These are phyloP conservation scores for Trilocha varians DNA, from an alignment of 2,888 invertebrate species.

Conservation along the genomic window DNA sequence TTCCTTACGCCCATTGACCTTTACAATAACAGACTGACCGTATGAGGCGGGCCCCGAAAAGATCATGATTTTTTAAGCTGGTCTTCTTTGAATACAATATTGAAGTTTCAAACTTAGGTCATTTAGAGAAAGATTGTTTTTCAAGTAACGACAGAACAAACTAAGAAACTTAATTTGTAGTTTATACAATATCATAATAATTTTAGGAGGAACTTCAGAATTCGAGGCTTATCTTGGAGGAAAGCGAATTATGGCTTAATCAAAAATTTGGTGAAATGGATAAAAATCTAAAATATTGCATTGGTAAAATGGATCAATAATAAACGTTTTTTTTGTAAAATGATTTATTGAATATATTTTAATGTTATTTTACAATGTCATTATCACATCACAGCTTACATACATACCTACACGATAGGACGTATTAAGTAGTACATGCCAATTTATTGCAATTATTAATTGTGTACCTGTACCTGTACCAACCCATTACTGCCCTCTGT, in stretches of 20 bases:
- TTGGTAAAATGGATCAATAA: conserved; percentile 40
- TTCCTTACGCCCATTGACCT: too few species aligned
- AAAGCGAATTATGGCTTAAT: conserved; percentile 42
- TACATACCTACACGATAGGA: too few species aligned
- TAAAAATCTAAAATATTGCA: conserved; percentile 46
- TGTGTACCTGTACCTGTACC: not conserved
- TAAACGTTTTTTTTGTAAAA: conserved; percentile 6
- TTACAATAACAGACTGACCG: too few species aligned
- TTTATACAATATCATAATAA: not conserved
- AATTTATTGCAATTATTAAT: not conserved
- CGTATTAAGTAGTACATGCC: conserved; percentile 13
- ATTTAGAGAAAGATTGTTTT: too few species aligned
- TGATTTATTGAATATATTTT: conserved; percentile 9
- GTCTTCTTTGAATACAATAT: too few species aligned
- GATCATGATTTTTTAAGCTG: too few species aligned
- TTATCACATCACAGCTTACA: conserved; percentile 19
- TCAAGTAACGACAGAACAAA: too few species aligned
- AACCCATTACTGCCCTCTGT: too few species aligned
- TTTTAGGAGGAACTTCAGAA: conserved; percentile 34
- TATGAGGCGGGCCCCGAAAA: too few species aligned
- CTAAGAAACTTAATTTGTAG: too few species aligned
- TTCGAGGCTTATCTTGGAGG: conserved; percentile 36
- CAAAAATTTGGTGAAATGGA: conserved; percentile 45
- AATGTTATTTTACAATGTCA: conserved; percentile 15
- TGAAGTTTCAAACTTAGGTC: too few species aligned